Conservation (phyloP, 1,140 invertebrate genomes). For the Leptopilina clavipes region DNA sequence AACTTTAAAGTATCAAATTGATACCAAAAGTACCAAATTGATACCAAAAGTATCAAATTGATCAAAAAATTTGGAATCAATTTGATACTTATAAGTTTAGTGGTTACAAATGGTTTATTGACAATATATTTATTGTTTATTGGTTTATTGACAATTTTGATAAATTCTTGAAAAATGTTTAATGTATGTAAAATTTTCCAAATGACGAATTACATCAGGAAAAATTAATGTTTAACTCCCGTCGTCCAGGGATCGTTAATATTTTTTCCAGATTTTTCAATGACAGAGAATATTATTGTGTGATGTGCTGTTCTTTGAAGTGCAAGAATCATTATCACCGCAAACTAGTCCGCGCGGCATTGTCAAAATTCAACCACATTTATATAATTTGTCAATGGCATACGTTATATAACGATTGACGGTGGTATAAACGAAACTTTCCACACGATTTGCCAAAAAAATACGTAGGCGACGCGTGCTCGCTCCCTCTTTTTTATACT, state of each 20-base stretch:
- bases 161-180: too few relatives aligned
- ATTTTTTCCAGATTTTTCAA: not conserved
- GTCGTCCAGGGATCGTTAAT: not conserved
- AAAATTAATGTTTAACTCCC: not conserved
- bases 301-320: slow-evolving; percentile 14
- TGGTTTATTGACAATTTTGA: too few relatives aligned
- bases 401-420: slow-evolving; percentile 51
- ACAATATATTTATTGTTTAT: too few relatives aligned
- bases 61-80: too few relatives aligned
- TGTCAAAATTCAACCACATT: slow-evolving; percentile 61
- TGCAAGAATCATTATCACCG: slow-evolving; percentile 1
- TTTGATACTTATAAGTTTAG: too few relatives aligned
- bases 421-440: slow-evolving; percentile 61
- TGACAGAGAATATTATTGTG: slow-evolving; percentile 10
- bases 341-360: slow-evolving; percentile 38
- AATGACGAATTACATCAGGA: not conserved
- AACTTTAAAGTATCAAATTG: too few relatives aligned
- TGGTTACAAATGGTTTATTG: too few relatives aligned
- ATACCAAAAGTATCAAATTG: too few relatives aligned
- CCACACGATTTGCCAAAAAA: slow-evolving; percentile 73
- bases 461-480: slow-evolving; percentile 62
- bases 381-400: slow-evolving; percentile 73
- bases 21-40: too few relatives aligned
- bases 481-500: slow-evolving; percentile 45
- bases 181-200: not conserved